Conservation (phyloP, 2,113 vertebrate genomes). For the Pangasianodon hypophthalmus region DNA sequence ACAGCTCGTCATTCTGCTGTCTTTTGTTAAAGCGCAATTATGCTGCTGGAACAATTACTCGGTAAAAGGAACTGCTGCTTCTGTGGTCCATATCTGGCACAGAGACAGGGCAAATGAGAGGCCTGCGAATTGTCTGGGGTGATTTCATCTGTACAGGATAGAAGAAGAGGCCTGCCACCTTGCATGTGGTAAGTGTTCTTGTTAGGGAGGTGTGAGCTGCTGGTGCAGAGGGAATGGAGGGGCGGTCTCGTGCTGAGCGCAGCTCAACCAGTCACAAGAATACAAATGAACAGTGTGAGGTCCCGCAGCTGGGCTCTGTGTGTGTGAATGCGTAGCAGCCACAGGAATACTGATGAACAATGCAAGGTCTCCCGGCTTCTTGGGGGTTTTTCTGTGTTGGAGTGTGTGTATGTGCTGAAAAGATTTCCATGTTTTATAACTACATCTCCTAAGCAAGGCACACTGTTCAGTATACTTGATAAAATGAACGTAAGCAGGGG, state of each 20-base stretch:
- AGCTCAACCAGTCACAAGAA: conserved; percentile 45
- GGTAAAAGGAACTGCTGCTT: conserved; percentile 43
- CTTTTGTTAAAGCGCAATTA: conserved; percentile 51
- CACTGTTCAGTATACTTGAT: neutral
- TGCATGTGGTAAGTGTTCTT: conserved; percentile 40
- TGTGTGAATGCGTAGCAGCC: conserved; percentile 23
- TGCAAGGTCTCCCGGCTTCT: conserved; percentile 40
- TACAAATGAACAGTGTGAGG: conserved; percentile 52
- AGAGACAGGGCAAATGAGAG: conserved; percentile 39
- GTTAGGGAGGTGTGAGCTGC: conserved; percentile 25
- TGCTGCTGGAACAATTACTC: conserved; percentile 46
- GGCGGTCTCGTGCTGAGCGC: conserved; percentile 17
- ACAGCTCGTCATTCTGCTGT: conserved; percentile 43
- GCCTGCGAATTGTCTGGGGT: conserved; percentile 34
- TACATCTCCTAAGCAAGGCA: neutral
- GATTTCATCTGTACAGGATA: conserved; percentile 43
- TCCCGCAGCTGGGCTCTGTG: conserved; percentile 33
- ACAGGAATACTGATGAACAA: conserved; percentile 51
- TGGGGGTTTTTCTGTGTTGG: neutral
- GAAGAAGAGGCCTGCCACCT: conserved; percentile 43
- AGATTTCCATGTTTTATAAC: conserved; percentile 8
- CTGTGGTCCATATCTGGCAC: conserved; percentile 22
- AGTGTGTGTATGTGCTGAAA: conserved; percentile 22
- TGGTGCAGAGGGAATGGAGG: conserved; percentile 25
- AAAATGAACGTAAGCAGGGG: neutral